These are phyloP conservation scores for Amaurobius ferox DNA, from an alignment of 2,888 invertebrate species.

Conservation along the genomic window DNA sequence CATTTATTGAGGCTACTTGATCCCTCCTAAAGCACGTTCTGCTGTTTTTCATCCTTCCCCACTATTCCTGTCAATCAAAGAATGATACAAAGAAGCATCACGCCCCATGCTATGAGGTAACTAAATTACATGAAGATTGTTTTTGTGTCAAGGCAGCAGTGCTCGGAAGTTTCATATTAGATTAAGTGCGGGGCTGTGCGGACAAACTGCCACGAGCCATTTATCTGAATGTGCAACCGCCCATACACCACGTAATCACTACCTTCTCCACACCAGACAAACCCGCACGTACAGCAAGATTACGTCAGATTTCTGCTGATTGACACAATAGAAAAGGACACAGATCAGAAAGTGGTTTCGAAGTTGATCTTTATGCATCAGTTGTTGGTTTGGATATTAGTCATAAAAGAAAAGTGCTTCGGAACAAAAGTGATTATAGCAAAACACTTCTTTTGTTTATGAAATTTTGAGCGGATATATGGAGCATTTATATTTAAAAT, in stretches of 20 bases:
- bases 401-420: neutral
- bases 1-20: no score
- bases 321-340: neutral
- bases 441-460: neutral
- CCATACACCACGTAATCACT: slow-evolving; percentile 12
- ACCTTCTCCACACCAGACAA: slow-evolving; percentile 1
- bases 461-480: no score
- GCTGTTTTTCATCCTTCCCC: neutral
- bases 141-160: slow-evolving; percentile 15
- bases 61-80: neutral
- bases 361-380: neutral
- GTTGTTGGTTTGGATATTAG: neutral
- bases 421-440: neutral
- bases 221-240: slow-evolving; percentile 31
- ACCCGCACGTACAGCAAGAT: slow-evolving; percentile 9
- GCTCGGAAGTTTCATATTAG: slow-evolving; percentile 45
- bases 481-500: neutral
- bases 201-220: slow-evolving; percentile 38
- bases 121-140: slow-evolving; percentile 10
- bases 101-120: slow-evolving; percentile 23
- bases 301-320: slow-evolving; percentile 27
- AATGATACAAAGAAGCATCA: neutral
- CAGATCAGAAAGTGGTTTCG: slow-evolving; percentile 7
- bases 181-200: slow-evolving; percentile 48
- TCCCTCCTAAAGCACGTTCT: no score